Evolutionary conservation across 2,797 vertebrate genomes (phyloP).

Genomic region (Craterocephalus amniculus): DNA sequence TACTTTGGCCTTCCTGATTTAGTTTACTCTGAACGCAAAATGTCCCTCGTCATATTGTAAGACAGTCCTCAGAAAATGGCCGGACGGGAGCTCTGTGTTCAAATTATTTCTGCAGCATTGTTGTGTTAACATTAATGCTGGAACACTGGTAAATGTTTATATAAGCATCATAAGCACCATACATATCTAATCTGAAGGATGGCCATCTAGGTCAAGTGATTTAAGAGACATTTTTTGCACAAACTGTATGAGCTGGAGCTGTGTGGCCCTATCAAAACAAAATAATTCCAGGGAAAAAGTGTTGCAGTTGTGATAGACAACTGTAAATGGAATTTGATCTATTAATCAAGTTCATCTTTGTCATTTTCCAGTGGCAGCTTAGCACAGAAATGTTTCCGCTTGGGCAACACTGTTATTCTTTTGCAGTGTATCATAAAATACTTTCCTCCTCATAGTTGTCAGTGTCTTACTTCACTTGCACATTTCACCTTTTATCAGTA

Average conservation of each 20-base stretch:
- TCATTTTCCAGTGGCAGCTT: not conserved
- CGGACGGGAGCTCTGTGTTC: not conserved
- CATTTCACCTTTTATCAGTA: conserved; percentile 24
- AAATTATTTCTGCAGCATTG: not conserved
- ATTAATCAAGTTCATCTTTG: not conserved
- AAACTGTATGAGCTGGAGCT: not conserved
- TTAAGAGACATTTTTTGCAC: not conserved
- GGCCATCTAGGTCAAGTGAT: not conserved
- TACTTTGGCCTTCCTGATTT: conserved; percentile 1
- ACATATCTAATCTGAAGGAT: conserved; percentile 2
- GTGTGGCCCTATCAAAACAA: not conserved
- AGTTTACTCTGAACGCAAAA: not conserved
- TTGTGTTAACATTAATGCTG: not conserved
- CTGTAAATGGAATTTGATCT: not conserved
- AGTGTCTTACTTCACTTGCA: conserved; percentile 13
- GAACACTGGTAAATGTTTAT: conserved; percentile 11
- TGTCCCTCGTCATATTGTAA: conserved; percentile 13
- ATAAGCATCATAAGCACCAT: conserved; percentile 7
- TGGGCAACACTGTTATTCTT: not conserved
- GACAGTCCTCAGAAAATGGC: conserved; percentile 9
- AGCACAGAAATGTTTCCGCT: not conserved
- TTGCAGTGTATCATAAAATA: not conserved
- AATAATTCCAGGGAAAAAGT: not conserved
- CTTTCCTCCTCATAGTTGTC: not conserved
- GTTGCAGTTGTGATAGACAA: not conserved